Percentiles rank a stretch among this genome's conserved stretches.
These are phyloP conservation scores for Forficula auricularia DNA, from an alignment of 1,140 invertebrate genomes.

Conservation along the genomic window DNA sequence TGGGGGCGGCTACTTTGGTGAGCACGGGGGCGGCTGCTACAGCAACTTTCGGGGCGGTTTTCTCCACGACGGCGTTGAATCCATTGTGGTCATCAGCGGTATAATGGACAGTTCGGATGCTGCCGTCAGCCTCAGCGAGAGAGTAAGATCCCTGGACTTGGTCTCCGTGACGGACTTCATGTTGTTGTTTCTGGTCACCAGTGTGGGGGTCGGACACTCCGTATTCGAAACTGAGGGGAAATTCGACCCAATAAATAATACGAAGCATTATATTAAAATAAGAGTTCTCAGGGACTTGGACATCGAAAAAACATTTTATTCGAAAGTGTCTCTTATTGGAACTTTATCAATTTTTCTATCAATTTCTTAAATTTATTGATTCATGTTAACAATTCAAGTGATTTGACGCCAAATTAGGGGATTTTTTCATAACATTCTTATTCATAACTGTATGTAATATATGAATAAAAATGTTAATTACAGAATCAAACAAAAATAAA, in stretches of 20 bases:
- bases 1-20: slow-evolving; percentile 17
- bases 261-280: too few relatives aligned
- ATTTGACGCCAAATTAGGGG: too few relatives aligned
- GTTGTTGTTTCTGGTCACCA: slow-evolving; percentile 40
- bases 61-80: slow-evolving; percentile 19
- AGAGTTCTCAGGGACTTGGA: slow-evolving; percentile 30
- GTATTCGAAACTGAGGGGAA: slow-evolving; percentile 34
- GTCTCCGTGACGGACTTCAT: slow-evolving; percentile 37
- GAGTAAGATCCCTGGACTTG: slow-evolving; percentile 38
- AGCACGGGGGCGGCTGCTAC: slow-evolving; percentile 24
- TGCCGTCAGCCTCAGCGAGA: slow-evolving; percentile 19
- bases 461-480: too few relatives aligned
- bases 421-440: too few relatives aligned
- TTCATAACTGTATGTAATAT: too few relatives aligned
- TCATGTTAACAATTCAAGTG: too few relatives aligned
- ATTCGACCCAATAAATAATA: too few relatives aligned
- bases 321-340: too few relatives aligned
- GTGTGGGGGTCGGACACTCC: slow-evolving; percentile 35
- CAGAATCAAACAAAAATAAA: too few relatives aligned
- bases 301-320: too few relatives aligned
- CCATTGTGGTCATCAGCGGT: slow-evolving; percentile 20
- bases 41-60: slow-evolving; percentile 26
- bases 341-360: too few relatives aligned
- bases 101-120: slow-evolving; percentile 17
- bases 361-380: too few relatives aligned